Percentiles rank a stretch among this genome's conserved stretches.
These are phyloP conservation scores for Megaceryle maxima DNA, from an alignment of 2,113 vertebrate genomes.

Conservation along the genomic window DNA sequence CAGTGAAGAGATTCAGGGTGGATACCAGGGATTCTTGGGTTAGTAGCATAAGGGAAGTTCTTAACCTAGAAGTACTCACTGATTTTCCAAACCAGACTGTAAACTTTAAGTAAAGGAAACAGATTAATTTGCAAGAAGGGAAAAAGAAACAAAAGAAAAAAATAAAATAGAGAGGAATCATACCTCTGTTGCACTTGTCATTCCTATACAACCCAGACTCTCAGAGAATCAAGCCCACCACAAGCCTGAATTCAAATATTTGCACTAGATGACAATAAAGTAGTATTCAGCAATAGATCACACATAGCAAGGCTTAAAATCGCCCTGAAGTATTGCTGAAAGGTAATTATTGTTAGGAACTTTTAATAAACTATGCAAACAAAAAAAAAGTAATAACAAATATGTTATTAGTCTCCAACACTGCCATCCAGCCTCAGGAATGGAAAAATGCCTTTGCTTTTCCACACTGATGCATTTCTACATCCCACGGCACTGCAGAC, in stretches of 20 bases:
- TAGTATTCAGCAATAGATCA: not conserved
- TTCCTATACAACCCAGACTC: not conserved
- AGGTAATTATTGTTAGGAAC: not conserved
- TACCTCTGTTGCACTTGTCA: not conserved
- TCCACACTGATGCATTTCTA: not conserved
- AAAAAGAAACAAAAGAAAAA: not conserved
- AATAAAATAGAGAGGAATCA: not conserved
- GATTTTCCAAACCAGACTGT: not conserved
- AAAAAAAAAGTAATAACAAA: not conserved
- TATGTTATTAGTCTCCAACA: not conserved
- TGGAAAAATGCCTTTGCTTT: not conserved
- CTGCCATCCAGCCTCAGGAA: not conserved
- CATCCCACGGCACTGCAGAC: not conserved
- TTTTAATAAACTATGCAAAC: not conserved
- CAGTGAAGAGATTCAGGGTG: not conserved
- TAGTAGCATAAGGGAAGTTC: not conserved
- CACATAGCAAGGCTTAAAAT: not conserved
- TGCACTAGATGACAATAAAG: not conserved
- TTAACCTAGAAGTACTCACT: not conserved
- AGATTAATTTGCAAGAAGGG: not conserved
- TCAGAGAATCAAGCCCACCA: not conserved
- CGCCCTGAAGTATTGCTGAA: not conserved
- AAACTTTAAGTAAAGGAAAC: not conserved
- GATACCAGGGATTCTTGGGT: not conserved
- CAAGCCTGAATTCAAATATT: not conserved